Conservation (phyloP, 2,888 invertebrate species). For the Ophioninae sp. region DNA sequence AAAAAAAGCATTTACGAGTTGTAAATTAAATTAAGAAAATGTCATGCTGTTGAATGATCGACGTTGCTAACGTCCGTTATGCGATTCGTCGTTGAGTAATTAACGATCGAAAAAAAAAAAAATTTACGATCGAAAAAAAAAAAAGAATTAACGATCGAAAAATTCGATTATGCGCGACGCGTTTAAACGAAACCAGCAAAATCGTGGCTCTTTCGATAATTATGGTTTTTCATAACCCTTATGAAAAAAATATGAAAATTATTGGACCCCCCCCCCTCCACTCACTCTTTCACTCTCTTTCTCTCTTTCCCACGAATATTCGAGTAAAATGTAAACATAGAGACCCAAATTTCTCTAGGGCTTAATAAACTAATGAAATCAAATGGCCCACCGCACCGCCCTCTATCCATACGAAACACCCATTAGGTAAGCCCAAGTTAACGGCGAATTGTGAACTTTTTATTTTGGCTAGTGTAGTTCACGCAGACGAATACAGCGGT, state of each 20-base stretch:
- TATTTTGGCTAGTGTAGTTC: no score
- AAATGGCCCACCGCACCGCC: no score
- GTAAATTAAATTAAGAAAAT: conserved; percentile 39
- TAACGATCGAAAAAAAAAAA: no score
- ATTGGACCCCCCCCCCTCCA: neutral
- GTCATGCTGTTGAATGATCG: conserved; percentile 64
- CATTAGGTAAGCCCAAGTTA: no score
- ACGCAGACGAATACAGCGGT: no score
- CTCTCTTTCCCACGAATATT: conserved; percentile 18
- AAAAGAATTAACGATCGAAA: no score
- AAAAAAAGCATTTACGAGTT: neutral
- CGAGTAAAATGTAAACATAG: conserved; percentile 54
- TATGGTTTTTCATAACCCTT: conserved; percentile 1
- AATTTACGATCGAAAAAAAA: no score
- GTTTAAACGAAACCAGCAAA: conserved; percentile 50
- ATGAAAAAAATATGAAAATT: conserved; percentile 44
- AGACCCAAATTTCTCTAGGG: conserved; percentile 10
- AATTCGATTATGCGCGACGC: neutral
- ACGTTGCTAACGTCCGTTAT: conserved; percentile 46
- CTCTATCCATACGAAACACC: neutral
- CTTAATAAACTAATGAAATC: no score
- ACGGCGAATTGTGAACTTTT: no score
- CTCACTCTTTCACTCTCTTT: conserved; percentile 14
- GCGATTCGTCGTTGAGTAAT: neutral
- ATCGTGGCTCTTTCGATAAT: conserved; percentile 27